Base-by-base conservation (phyloP, 2,113 vertebrate genomes). In the Bolborhynchus lineola region DNA sequence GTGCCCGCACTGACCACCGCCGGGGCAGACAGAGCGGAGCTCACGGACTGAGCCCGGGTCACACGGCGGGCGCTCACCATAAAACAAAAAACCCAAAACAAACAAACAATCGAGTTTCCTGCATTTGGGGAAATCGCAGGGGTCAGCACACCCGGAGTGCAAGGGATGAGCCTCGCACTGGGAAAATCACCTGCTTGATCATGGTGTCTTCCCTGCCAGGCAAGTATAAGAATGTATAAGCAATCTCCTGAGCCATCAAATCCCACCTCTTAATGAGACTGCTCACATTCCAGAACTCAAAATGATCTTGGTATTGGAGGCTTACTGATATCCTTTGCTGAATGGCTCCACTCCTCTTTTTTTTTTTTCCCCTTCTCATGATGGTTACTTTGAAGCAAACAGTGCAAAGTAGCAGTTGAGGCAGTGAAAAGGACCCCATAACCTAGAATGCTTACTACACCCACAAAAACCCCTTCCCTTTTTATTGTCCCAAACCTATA, bases 91-190 rank as follows among this genome's bases (percentile, higher is more conserved):
- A 8, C 39, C 39, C 21, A 47, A 24, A 47, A 7, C 47, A 47
- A 47, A 13, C 47, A 49, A 47, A 47, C 92, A 93, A 78, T 70
- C 12, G 35, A 93, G 91, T 90, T 92, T 93, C 75, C 86, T 60
- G 28, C 82, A 87, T 94, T 87, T 87, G 86, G 78, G 82, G 72
- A 94, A 92, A 88, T 62, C 31, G 31, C 79, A 84, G 86, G 23
- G 9, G n/a, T 60, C 59, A 37, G 59, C 71, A 90, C 57, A 84
- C 57, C 31, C 37, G 33, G 72, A 91, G 81, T 65, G 65, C 81
- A 84, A 64, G 13, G 74, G 59, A 78, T 85, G 81, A 79, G 81
- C 72, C 88, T 91, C 26, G 18, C 67, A 74, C 81, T 85, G 81
- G 74, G 74, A 91, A 67, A 74, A 49, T 64, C 82, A 72, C 60